Base-by-base conservation (phyloP, 2,888 invertebrate species). In the Thysanoteuthis rhombus region DNA sequence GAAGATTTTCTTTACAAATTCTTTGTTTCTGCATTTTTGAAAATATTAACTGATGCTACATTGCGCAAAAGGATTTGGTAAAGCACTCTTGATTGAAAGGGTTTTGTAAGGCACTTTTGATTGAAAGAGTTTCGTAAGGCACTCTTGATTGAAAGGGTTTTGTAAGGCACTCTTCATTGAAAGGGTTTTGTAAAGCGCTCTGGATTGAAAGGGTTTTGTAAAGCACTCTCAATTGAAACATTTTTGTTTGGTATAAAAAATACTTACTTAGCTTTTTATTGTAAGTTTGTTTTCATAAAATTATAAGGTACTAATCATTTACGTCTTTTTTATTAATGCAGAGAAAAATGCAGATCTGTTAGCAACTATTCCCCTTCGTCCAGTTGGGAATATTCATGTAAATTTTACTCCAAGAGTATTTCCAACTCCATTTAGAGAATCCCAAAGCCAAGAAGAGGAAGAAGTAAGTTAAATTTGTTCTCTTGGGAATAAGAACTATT, bases 331-430 rank as follows among this genome's bases (percentile, higher is more conserved):
- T 90, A 19, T 42, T 91, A 42, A 32, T 93, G 12, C 93, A 95
- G 95, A 95, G 75, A 95, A 95, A 93, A 95, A 95, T 93, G 92
- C 94, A 39, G 89, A 52, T 12, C 12, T 92, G 28, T 92, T 92
- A n/a, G 4, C 91, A 42, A n/a, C 12, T 19, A 42, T 42, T 42
- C 42, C 96, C n/a, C 95, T 95, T 28, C 97, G 98, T 95, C 97
- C 97, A 95, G 96, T 97, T 42, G 97, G 97, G 19, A 97, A 97
- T 89, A 97, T 98, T 93, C 97, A 98, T 94, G 98, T 98, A 25
- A 97, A 97, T 52, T 98, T 98, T 96, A 98, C 98, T 0, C 98
- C 98, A 25, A 97, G 99, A 93, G 97, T 97, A 40, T 98, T 99
- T 96, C 98, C 98, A 1, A 98, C 99, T 1, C 98, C 99, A 0